phyloP scores from a whole-genome alignment of 37 sponge, comb jelly and placozoan species.

The Agelas oroides region DNA sequence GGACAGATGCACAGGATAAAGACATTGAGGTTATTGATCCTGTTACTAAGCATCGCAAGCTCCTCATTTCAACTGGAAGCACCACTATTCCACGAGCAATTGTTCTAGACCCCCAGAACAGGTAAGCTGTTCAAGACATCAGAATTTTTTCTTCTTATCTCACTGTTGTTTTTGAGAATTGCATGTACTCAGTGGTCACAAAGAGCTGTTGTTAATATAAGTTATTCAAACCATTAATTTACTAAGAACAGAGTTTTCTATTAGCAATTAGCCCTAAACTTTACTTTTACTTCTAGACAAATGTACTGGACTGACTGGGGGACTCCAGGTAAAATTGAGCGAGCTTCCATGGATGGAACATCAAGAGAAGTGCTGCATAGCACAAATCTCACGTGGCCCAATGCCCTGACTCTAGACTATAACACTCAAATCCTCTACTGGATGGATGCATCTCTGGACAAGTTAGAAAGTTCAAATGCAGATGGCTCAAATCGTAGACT shows the following conservation, averaged over 20 bases:
- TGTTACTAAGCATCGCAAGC: neutral
- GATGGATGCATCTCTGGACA: constrained; percentile 9
- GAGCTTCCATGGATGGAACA: constrained; percentile 69
- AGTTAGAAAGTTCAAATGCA: constrained; percentile 25
- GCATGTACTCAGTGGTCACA: no score
- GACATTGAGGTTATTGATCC: constrained; percentile 29
- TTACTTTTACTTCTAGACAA: neutral
- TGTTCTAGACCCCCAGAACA: constrained; percentile 29
- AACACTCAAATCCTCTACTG: constrained; percentile 40
- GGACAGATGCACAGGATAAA: constrained; percentile 42
- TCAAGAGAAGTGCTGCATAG: constrained; percentile 14
- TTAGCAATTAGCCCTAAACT: neutral
- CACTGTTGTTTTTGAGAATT: no score
- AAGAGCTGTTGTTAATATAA: no score
- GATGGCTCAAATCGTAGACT: constrained; percentile 25
- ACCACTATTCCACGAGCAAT: constrained; percentile 7
- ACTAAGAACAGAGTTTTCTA: no score
- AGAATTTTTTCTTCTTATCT: no score
- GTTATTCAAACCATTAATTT: no score
- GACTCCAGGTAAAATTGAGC: constrained; percentile 38
- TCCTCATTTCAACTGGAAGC: neutral
- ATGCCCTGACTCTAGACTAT: constrained; percentile 43
- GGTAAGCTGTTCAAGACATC: neutral
- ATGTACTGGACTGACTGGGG: constrained; percentile 82
- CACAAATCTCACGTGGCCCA: constrained; percentile 39